phyloP scores from a whole-genome alignment of 2,888 invertebrate species.

The Rhingia rostrata region DNA sequence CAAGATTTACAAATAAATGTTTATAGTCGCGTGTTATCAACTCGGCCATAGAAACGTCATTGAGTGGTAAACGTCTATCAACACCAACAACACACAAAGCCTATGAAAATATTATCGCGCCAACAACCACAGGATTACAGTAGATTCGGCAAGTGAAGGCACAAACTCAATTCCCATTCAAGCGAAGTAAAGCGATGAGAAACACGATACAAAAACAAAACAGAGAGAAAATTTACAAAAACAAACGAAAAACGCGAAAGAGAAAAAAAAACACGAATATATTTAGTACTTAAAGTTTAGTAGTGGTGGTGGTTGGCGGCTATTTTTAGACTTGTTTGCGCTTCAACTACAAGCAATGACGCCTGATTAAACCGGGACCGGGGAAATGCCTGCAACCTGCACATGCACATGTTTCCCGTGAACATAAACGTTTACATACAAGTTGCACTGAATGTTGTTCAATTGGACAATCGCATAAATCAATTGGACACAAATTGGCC shows the following conservation, averaged over 20 bases:
- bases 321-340: constrained; percentile 66
- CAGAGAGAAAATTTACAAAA: constrained; percentile 16
- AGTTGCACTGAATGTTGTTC: constrained; percentile 1
- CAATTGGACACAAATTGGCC: constrained; percentile 15
- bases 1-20: background rate
- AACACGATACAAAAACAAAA: constrained; percentile 55
- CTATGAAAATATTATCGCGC: background rate
- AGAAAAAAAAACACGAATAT: background rate
- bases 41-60: constrained; percentile 20
- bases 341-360: constrained; percentile 20
- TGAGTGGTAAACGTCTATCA: background rate
- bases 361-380: constrained; percentile 41
- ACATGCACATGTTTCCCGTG: constrained; percentile 11
- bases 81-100: background rate
- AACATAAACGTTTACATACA: background rate
- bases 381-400: constrained; percentile 20
- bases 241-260: constrained; percentile 6
- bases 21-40: background rate
- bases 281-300: constrained; percentile 13
- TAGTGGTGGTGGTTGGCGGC: constrained; percentile 27
- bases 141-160: constrained; percentile 41
- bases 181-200: constrained; percentile 23
- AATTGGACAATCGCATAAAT: constrained; percentile 21
- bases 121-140: constrained; percentile 13
- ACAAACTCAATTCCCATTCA: constrained; percentile 26